Percentiles rank a stretch among this genome's conserved stretches.
phyloP scores from a whole-genome alignment of 2,797 vertebrate genomes.

The Rhabdomys pumilio region DNA sequence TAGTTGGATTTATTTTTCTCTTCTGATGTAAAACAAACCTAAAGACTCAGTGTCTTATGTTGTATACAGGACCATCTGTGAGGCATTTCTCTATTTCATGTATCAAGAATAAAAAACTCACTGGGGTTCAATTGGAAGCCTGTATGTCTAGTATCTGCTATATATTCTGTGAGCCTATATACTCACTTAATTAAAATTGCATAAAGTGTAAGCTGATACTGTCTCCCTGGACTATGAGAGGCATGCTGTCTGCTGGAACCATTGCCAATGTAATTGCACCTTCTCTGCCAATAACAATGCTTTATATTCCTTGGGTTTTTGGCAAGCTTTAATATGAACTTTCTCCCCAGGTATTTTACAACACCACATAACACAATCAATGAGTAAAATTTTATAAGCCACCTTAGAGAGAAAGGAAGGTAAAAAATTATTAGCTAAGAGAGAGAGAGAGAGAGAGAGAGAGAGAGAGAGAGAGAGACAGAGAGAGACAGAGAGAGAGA shows the following conservation, averaged over 20 bases:
- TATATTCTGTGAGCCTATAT: constrained; percentile 58
- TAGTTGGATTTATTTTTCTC: constrained; percentile 24
- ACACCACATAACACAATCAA: constrained; percentile 71
- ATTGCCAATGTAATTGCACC: constrained; percentile 26
- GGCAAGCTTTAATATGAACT: constrained; percentile 61
- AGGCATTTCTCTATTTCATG: constrained; percentile 23
- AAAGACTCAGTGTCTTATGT: neutral
- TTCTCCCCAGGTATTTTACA: constrained; percentile 70
- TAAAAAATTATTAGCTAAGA: constrained; percentile 63
- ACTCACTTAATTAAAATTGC: constrained; percentile 79
- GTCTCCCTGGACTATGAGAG: constrained; percentile 33
- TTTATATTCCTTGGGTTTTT: constrained; percentile 67
- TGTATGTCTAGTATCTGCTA: constrained; percentile 30
- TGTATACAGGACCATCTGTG: constrained; percentile 11
- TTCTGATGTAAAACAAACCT: neutral
- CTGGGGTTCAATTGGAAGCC: constrained; percentile 10
- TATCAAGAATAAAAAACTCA: constrained; percentile 64
- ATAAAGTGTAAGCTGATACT: constrained; percentile 54
- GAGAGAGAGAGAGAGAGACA: constrained; percentile 77
- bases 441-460: constrained; percentile 71
- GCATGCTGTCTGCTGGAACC: constrained; percentile 27
- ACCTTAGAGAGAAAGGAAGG: constrained; percentile 67
- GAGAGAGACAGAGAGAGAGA: constrained; percentile 71
- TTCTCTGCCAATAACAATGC: constrained; percentile 52
- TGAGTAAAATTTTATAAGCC: constrained; percentile 64